Evolutionary conservation across 2,113 vertebrate species (phyloP), one percentile per base, ranked within the genome.

Genomic region (Lepidothrix coronata): DNA sequence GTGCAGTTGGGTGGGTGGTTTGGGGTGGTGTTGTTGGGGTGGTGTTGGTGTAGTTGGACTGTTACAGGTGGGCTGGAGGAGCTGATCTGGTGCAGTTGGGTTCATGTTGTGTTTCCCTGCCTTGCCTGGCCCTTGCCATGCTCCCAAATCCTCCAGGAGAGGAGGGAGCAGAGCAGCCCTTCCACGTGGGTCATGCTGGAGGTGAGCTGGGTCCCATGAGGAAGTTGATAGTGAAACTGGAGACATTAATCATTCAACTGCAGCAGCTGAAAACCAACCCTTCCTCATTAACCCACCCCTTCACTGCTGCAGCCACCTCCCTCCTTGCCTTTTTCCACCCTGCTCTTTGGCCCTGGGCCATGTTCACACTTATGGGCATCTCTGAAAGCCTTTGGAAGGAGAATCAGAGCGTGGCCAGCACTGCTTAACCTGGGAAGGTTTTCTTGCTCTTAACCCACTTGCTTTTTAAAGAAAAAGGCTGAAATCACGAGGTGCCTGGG

Each of bases 181-280:
- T 25, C 1, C 0, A 1, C 10, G 12, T 0, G 5, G 13, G 49
- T 5, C 0, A 0, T 0, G 0, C 48, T 14, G 86, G 37, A 63
- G 27, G 58, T 44, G 93, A 88, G 48, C 62, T 35, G 70, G 12
- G 0, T 65, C 25, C 18, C 1, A 8, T 18, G 61, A 35, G 87
- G 93, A 95, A 92, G 78, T 12, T 0, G 4, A 5, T 0, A 43
- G 46, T 1, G 62, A 77, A 91, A 79, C 74, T 1, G 31, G 89
- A 75, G 73, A 67, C 35, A 31, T 63, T 71, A 58, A 84, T 81
- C 77, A 67, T 87, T 76, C 62, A 48, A 65, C 70, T 39, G 61
- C 51, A 13, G 70, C 1, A 0, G 12, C 91, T 63, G 92, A 33
- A 93, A 93, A 31, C 68, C 1, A 8, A 93, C 37, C 33, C 92